phyloP scores from a whole-genome alignment of 2,888 invertebrate species.

The Steinernema carpocapsae region DNA sequence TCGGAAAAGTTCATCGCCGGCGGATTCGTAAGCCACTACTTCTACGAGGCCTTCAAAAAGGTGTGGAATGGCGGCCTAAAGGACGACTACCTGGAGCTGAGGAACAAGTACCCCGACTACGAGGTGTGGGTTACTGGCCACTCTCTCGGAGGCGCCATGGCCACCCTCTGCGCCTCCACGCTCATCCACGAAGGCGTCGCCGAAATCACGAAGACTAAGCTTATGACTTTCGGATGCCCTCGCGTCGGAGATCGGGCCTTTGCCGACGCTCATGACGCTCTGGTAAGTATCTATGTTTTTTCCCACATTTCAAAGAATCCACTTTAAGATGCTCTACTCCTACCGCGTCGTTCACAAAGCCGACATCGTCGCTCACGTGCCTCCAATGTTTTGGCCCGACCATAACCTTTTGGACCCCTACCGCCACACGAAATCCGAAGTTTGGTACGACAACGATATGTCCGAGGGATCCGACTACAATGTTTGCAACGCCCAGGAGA shows the following conservation, averaged over 20 bases:
- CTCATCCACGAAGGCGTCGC: conserved; percentile 45
- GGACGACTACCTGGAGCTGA: conserved; percentile 48
- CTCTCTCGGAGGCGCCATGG: conserved; percentile 48
- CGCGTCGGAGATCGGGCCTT: conserved; percentile 55
- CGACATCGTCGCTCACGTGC: conserved; percentile 38
- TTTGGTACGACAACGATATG: conserved; percentile 40
- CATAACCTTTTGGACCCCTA: conserved; percentile 35
- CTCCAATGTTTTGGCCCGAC: too few relatives aligned
- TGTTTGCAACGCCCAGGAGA: conserved; percentile 39
- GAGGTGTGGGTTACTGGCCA: conserved; percentile 53
- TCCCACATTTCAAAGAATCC: background rate
- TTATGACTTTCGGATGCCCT: conserved; percentile 62
- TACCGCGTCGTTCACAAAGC: conserved; percentile 37
- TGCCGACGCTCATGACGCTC: conserved; percentile 49
- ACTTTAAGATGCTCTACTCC: conserved; percentile 20
- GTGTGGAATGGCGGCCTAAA: conserved; percentile 58
- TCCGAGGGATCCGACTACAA: conserved; percentile 21
- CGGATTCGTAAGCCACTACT: conserved; percentile 59
- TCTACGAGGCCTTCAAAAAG: conserved; percentile 56
- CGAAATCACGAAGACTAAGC: conserved; percentile 41
- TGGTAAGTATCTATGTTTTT: too few relatives aligned
- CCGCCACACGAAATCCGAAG: conserved; percentile 36
- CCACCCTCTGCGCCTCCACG: conserved; percentile 48
- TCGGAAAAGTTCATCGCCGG: conserved; percentile 40
- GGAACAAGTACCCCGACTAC: conserved; percentile 52